Evolutionary conservation across 2,888 invertebrate species (phyloP).

Genomic region (Carabus problematicus): DNA sequence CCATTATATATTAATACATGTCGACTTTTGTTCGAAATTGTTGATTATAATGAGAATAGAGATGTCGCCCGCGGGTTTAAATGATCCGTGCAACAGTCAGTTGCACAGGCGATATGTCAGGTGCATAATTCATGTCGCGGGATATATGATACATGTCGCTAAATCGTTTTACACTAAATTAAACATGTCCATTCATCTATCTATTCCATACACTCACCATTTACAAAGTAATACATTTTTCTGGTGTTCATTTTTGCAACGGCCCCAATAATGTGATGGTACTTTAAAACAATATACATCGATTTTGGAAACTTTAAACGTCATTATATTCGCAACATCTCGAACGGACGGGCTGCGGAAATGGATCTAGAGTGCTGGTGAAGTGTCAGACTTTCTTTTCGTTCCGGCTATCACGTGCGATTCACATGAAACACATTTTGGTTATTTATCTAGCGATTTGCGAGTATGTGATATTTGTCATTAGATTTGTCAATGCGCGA

Average conservation of each 20-base stretch:
- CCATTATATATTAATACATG: too few relatives aligned
- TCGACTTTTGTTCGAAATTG: too few relatives aligned
- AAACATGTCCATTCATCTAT: conserved; percentile 20
- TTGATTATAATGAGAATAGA: too few relatives aligned
- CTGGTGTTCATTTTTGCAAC: background rate
- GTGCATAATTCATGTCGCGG: conserved; percentile 30
- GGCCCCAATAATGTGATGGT: background rate
- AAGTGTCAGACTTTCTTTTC: background rate
- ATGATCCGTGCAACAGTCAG: too few relatives aligned
- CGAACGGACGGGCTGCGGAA: conserved; percentile 13
- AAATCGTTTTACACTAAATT: conserved; percentile 34
- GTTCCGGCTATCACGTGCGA: too few relatives aligned
- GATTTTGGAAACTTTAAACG: conserved; percentile 41
- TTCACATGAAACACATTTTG: too few relatives aligned
- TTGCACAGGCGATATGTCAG: background rate
- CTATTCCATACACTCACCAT: too few relatives aligned
- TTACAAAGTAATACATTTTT: background rate
- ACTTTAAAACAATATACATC: conserved; percentile 28
- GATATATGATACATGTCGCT: conserved; percentile 25
- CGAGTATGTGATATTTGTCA: too few relatives aligned
- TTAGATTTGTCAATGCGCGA: too few relatives aligned
- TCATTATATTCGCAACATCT: conserved; percentile 41
- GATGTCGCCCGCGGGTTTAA: too few relatives aligned
- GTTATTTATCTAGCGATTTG: too few relatives aligned
- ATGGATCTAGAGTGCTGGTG: conserved; percentile 8